Conservation (phyloP, 1,140 invertebrate species). For the Pseudoatta argentina region DNA sequence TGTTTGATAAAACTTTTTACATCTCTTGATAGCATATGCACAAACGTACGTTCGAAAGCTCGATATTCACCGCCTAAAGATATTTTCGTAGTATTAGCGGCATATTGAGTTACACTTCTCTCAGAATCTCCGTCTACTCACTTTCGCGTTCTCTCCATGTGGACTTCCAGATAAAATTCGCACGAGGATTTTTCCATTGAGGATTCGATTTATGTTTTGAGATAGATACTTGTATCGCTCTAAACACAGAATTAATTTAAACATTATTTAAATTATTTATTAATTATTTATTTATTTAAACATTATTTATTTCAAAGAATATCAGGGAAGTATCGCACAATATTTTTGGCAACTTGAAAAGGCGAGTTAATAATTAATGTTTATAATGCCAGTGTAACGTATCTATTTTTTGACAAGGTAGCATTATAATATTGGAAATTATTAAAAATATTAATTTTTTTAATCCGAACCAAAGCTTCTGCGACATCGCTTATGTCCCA, state of each 20-base stretch:
- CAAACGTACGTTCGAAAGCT: slow-evolving; percentile 8
- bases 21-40: neutral
- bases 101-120: slow-evolving; percentile 69
- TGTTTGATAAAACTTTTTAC: slow-evolving; percentile 15
- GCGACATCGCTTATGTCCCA: neutral
- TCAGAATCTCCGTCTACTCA: slow-evolving; percentile 52
- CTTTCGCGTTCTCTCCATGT: slow-evolving; percentile 42
- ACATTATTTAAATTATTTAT: slow-evolving; percentile 3
- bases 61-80: slow-evolving; percentile 63
- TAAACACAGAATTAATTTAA: neutral
- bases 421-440: neutral
- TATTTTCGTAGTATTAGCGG: slow-evolving; percentile 62
- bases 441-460: neutral
- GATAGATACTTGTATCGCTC: slow-evolving; percentile 10
- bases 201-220: slow-evolving; percentile 62
- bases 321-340: neutral
- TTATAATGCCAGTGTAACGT: no score
- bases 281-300: neutral
- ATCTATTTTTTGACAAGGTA: no score
- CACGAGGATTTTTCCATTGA: slow-evolving; percentile 78
- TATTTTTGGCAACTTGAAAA: neutral
- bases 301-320: slow-evolving; percentile 1
- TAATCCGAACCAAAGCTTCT: neutral
- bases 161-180: slow-evolving; percentile 73
- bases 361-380: neutral